Percentiles rank a stretch among this genome's conserved stretches.
These are phyloP conservation scores for Bubo bubo DNA, from an alignment of 2,113 vertebrate species.

Conservation along the genomic window DNA sequence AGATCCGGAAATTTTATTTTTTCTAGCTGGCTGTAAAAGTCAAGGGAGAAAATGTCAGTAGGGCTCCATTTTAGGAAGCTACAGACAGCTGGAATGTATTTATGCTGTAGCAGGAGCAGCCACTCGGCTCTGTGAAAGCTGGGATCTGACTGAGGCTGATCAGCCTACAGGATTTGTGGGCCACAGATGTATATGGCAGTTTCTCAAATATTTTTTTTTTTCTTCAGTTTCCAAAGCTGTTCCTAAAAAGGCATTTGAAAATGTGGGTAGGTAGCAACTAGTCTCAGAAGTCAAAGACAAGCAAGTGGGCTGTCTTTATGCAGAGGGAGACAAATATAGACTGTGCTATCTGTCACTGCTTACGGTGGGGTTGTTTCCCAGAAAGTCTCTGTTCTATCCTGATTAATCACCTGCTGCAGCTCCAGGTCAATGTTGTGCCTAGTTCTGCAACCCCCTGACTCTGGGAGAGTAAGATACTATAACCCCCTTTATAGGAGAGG, in stretches of 20 bases:
- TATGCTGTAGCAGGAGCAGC: not conserved
- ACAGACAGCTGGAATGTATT: not conserved
- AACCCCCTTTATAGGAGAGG: not conserved
- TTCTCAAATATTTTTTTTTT: not conserved
- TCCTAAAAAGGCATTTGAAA: not conserved
- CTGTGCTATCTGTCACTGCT: not conserved
- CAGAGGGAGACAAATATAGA: not conserved
- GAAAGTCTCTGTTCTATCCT: not conserved
- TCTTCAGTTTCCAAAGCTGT: not conserved
- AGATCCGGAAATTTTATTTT: not conserved
- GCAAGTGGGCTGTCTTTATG: not conserved
- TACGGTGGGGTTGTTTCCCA: accelerated
- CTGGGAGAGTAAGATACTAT: not conserved
- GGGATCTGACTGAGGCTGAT: not conserved
- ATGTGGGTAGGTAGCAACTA: not conserved
- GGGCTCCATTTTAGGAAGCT: not conserved
- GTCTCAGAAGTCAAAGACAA: not conserved
- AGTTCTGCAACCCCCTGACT: not conserved
- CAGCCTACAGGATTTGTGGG: not conserved
- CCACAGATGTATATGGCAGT: not conserved
- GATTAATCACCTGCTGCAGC: not conserved
- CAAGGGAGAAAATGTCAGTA: not conserved
- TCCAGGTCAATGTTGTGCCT: not conserved
- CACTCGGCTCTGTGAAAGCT: not conserved
- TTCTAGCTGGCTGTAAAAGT: not conserved